Conservation (phyloP, 1,140 invertebrate species). For the Pachypeltis micranthus region DNA sequence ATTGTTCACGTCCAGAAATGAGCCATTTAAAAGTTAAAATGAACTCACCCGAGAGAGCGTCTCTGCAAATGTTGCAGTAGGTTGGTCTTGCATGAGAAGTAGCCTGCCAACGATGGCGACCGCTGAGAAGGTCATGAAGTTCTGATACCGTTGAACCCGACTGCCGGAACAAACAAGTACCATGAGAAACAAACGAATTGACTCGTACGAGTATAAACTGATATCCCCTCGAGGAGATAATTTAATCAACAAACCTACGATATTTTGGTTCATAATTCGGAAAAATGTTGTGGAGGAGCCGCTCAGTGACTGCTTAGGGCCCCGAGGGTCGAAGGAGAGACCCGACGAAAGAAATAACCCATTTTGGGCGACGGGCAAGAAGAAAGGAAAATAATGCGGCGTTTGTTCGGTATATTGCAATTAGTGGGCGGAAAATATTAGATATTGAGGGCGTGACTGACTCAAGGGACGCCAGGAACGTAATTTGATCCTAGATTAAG, state of each 20-base stretch:
- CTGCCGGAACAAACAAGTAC: constrained; percentile 31
- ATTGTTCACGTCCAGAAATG: no score
- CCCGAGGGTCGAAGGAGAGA: no score
- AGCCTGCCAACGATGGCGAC: constrained; percentile 85
- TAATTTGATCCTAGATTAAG: no score
- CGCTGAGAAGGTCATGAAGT: constrained; percentile 62
- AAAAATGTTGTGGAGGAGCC: no score
- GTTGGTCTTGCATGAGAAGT: constrained; percentile 88
- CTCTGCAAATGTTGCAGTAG: constrained; percentile 91
- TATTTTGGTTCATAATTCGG: not conserved
- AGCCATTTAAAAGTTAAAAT: not conserved
- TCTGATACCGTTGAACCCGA: constrained; percentile 33
- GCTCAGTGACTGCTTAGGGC: constrained; percentile 19
- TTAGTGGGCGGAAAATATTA: no score
- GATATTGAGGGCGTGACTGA: no score
- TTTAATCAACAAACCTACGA: not conserved
- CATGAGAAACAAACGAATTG: not conserved
- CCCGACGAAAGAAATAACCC: no score
- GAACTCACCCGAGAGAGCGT: constrained; percentile 61
- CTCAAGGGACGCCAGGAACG: no score
- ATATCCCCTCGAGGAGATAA: no score
- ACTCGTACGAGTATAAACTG: not conserved
- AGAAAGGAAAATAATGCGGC: no score
- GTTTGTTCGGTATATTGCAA: no score
- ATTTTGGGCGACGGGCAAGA: no score